These are phyloP conservation scores for Lamellibrachia luymesi DNA, from an alignment of 1,140 invertebrate species.

Conservation along the genomic window DNA sequence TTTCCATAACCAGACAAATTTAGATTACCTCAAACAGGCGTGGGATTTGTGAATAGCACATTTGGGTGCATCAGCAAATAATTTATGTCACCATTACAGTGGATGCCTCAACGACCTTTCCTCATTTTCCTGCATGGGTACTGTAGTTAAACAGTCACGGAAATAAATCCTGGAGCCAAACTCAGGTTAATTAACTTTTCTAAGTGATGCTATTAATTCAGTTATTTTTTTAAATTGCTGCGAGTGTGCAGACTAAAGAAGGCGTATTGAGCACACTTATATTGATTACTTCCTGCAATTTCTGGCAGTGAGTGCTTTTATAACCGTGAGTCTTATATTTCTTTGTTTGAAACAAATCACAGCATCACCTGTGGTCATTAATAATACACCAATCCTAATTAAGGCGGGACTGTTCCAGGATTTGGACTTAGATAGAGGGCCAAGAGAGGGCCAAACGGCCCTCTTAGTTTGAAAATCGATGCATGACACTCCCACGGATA, in stretches of 20 bases:
- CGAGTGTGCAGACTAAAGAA: neutral
- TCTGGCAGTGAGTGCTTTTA: neutral
- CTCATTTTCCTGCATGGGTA: neutral
- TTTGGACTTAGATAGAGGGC: neutral
- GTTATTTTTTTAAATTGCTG: neutral
- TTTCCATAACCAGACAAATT: neutral
- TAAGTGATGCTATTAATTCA: neutral
- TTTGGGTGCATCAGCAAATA: neutral
- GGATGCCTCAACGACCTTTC: neutral
- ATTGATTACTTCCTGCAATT: neutral
- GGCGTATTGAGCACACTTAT: neutral
- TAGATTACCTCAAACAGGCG: neutral
- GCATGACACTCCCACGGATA: neutral
- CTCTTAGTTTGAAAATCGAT: neutral
- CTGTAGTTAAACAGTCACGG: neutral
- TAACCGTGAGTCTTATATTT: neutral
- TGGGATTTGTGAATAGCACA: neutral
- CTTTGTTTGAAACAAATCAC: neutral
- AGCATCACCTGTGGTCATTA: neutral
- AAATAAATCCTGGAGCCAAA: neutral
- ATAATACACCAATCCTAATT: neutral
- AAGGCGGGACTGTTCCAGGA: no score
- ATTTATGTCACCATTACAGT: neutral
- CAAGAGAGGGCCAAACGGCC: neutral
- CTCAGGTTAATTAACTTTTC: neutral